These are phyloP conservation scores for Sarcoramphus papa DNA, from an alignment of 2,797 vertebrate species.

Conservation along the genomic window DNA sequence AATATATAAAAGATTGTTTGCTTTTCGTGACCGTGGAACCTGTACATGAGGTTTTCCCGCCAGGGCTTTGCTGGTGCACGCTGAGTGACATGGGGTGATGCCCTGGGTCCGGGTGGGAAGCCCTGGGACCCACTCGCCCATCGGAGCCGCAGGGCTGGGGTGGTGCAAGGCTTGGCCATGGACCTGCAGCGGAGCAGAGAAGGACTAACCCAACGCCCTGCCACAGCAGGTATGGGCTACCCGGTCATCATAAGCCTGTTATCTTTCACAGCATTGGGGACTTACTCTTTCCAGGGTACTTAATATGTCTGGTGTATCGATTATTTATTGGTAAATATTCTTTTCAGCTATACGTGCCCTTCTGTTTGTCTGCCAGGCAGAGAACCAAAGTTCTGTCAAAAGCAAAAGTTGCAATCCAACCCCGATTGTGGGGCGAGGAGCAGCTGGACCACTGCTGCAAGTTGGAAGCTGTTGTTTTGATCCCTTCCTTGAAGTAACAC, in stretches of 20 bases:
- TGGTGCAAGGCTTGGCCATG: background rate
- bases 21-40: background rate
- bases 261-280: background rate
- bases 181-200: background rate
- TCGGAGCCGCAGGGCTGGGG: background rate
- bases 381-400: background rate
- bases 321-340: background rate
- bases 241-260: fast-evolving
- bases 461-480: background rate
- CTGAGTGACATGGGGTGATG: too few relatives aligned
- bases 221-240: too few relatives aligned
- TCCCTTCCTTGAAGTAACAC: background rate
- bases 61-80: fast-evolving
- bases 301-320: too few relatives aligned
- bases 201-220: background rate
- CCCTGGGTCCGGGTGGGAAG: background rate
- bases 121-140: fast-evolving
- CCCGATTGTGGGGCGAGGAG: fast-evolving
- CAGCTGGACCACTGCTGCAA: background rate
- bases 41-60: fast-evolving
- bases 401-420: background rate
- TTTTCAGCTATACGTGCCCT: background rate
- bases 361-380: background rate
- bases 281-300: background rate
- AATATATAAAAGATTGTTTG: fast-evolving